Base-by-base conservation (phyloP, 2,797 vertebrate genomes). In the Hylomyscus alleni region DNA sequence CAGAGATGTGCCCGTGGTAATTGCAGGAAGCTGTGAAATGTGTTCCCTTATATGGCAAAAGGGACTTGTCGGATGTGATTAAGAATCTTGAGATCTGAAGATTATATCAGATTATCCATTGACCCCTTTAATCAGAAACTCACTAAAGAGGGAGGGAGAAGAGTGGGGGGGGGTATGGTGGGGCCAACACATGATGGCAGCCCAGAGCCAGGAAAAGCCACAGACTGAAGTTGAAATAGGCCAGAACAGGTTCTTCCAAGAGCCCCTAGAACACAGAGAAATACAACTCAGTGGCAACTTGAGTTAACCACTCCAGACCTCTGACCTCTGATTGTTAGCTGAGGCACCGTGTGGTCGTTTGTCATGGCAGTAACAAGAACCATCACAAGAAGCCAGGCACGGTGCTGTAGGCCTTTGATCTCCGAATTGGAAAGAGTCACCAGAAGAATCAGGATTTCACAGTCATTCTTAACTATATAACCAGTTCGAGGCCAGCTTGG, bases 1-100 rank as follows among this genome's bases (percentile, higher is more conserved):
- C 60, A 54, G 54, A 75, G 92, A 73, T 50, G 37, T 34, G 26
- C 47, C n/a, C 20, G 1, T 34, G 44, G 54, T 47, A 78, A 52
- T 83, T 7, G 0, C 72, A 2, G 1, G 81, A 91, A 89, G 54
- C 88, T 60, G 62, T 72, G 31, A 60, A 84, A 80, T 88, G 84
- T 69, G 87, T 95, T 84, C 69, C 81, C 40, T 92, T 60, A 37
- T 19, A 4, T 1, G 65, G 60, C n/a, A 73, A 50, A 93, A 93
- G 40, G 78, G 67, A 93, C 77, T 94, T 69, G 47, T 82, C 54
- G 20, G 73, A 82, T 40, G 60, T 84, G 92, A 95, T 60, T 60
- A 85, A 93, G 88, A 86, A 62, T 91, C 50, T 40, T 73, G 56
- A 92, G 72, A 72, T n/a, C 31, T 60, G 12, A 69, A 73, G 90